Conservation (phyloP, 2,113 vertebrate species). For the Aplodontia rufa region DNA sequence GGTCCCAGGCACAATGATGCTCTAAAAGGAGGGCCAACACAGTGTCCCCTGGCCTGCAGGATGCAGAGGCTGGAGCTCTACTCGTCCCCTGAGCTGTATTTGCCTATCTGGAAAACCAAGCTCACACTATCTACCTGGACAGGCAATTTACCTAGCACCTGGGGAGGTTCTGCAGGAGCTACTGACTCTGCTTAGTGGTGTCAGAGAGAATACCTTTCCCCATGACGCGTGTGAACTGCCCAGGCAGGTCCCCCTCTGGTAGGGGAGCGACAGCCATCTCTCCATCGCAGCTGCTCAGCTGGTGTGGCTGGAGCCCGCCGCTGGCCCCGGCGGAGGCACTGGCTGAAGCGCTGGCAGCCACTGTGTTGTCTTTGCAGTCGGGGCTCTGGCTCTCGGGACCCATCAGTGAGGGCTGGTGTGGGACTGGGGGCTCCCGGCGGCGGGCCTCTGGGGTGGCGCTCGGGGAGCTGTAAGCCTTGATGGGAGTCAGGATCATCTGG, state of each 20-base stretch:
- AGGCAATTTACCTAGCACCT: neutral
- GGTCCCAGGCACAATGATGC: neutral
- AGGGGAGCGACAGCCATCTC: slow-evolving; percentile 89
- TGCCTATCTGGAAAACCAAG: neutral
- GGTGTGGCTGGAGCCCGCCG: slow-evolving; percentile 86
- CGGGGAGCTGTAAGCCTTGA: slow-evolving; percentile 90
- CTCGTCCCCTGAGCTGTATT: neutral
- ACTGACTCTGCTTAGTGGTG: neutral
- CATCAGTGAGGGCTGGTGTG: slow-evolving; percentile 86
- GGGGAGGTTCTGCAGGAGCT: neutral
- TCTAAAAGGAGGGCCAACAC: neutral
- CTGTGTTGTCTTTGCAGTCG: slow-evolving; percentile 83
- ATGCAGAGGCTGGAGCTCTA: neutral
- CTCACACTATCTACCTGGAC: neutral
- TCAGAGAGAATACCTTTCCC: slow-evolving; percentile 91
- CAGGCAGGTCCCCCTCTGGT: slow-evolving; percentile 93
- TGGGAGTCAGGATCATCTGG: slow-evolving; percentile 98
- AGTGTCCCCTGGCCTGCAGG: neutral
- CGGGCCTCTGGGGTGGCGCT: slow-evolving; percentile 78
- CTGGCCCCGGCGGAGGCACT: slow-evolving; percentile 46
- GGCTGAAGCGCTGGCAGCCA: neutral
- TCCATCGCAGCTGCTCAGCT: slow-evolving; percentile 90
- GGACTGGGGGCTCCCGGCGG: slow-evolving; percentile 83
- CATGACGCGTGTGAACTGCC: slow-evolving; percentile 98
- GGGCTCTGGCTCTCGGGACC: slow-evolving; percentile 86